Conservation (phyloP, 2,797 vertebrate species). For the Tadarida brasiliensis region DNA sequence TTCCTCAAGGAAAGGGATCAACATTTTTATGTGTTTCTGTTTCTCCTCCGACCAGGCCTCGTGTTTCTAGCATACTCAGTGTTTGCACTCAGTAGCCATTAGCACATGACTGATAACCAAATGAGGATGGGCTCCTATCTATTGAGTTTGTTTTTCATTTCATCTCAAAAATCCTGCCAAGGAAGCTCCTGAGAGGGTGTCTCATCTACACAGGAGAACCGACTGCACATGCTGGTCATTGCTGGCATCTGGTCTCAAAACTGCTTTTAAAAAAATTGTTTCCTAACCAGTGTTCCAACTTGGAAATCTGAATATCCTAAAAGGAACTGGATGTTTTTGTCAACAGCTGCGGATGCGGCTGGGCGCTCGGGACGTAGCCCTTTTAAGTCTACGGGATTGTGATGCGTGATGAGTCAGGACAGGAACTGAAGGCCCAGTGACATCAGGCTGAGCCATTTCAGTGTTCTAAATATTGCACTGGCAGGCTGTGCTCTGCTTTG, state of each 20-base stretch:
- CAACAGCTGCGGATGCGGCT: not conserved
- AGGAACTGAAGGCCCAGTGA: slow-evolving; percentile 26
- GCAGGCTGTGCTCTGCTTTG: not conserved
- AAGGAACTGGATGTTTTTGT: slow-evolving; percentile 46
- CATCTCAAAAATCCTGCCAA: slow-evolving; percentile 7
- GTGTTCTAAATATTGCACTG: not conserved
- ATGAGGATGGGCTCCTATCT: not conserved
- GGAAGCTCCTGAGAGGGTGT: not conserved
- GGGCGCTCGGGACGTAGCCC: not conserved
- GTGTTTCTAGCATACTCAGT: not conserved
- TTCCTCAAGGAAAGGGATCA: not conserved
- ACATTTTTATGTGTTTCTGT: not conserved
- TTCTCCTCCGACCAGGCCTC: not conserved
- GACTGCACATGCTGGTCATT: not conserved
- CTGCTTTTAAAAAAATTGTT: slow-evolving; percentile 47
- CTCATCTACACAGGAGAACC: not conserved
- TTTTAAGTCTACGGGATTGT: not conserved
- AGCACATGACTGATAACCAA: not conserved
- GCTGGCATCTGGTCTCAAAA: not conserved
- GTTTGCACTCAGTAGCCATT: not conserved
- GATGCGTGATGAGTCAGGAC: not conserved
- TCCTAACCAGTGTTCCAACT: not conserved
- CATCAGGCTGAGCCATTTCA: slow-evolving; percentile 17
- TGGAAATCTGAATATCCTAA: slow-evolving; percentile 33
- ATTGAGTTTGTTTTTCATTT: not conserved